Evolutionary conservation across 2,113 vertebrate species (phyloP), one percentile per base, ranked within the genome.

Genomic region (Microcebus tavaratra): DNA sequence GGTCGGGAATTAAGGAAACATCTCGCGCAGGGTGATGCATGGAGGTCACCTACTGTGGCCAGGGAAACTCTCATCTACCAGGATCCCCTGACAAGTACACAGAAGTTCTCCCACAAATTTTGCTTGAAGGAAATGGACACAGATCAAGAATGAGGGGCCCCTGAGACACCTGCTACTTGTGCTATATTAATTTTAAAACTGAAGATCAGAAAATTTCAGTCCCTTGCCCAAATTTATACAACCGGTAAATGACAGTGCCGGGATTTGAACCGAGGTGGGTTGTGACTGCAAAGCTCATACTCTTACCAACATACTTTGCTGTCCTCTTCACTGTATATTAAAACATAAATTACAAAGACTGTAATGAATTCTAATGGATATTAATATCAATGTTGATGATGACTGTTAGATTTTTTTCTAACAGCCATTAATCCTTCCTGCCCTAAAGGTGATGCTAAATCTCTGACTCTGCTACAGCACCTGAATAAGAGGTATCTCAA

Each of bases 21-120:
- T 10, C 34, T 0, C 1, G 4, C 3, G 2, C 6, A 70, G 55
- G 31, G 36, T 36, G 23, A 68, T 4, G 78, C 27, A 25, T 29
- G 14, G 18, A 75, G 2, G 45, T 78, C 36, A 39, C 3, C 11
- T 48, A 23, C 55, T 70, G 3, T 6, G 57, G 76, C 21, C 31
- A 18, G 0, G 0, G 2, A 10, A n/a, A 6, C 27, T 84, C 2
- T 14, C 3, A 6, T 72, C 36, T 14, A 9, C 29, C 13, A 36
- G 82, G 18, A 65, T 15, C 29, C 65, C 50, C 72, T 53, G n/a
- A 15, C 15, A 67, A 39, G 10, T 25, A 0, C 4, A 7, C 9
- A 57, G 61, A 67, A 65, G 2, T 2, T 14, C 55, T 48, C 12
- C 12, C 4, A 3, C 8, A 27, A 25, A 5, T 25, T 76, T 91